phyloP scores from a whole-genome alignment of 2,113 vertebrate species.

The Misgurnus anguillicaudatus region DNA sequence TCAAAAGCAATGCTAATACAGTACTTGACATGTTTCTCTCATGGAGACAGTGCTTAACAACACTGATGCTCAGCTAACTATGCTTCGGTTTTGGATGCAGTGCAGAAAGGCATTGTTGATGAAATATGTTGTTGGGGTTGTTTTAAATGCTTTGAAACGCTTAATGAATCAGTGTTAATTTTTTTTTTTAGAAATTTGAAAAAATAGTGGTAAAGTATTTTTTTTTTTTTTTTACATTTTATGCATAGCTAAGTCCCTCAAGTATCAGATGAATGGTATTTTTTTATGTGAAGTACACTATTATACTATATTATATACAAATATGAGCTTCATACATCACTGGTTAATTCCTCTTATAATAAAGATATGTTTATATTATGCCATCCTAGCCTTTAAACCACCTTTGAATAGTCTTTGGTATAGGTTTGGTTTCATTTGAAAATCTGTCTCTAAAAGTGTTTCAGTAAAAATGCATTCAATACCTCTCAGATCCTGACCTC shows the following conservation, averaged over 20 bases:
- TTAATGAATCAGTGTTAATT: conserved; percentile 1
- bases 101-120: background rate
- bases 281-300: no score
- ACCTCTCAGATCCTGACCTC: conserved; percentile 81
- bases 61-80: conserved; percentile 1
- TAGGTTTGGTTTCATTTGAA: conserved; percentile 9
- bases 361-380: background rate
- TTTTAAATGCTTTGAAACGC: background rate
- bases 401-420: background rate
- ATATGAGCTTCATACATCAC: no score
- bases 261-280: no score
- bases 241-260: no score
- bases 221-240: no score
- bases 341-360: background rate
- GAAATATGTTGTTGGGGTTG: background rate
- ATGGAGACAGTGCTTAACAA: conserved; percentile 8
- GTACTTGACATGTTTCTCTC: conserved; percentile 1
- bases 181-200: background rate
- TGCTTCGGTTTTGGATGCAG: background rate
- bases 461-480: conserved; percentile 99
- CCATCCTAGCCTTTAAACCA: background rate
- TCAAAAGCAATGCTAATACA: background rate
- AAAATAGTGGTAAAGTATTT: no score
- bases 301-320: no score
- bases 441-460: conserved; percentile 73